Percentiles rank a stretch among this genome's conserved stretches.
phyloP scores from a whole-genome alignment of 1,140 invertebrate genomes.

The Drosophila insularis region DNA sequence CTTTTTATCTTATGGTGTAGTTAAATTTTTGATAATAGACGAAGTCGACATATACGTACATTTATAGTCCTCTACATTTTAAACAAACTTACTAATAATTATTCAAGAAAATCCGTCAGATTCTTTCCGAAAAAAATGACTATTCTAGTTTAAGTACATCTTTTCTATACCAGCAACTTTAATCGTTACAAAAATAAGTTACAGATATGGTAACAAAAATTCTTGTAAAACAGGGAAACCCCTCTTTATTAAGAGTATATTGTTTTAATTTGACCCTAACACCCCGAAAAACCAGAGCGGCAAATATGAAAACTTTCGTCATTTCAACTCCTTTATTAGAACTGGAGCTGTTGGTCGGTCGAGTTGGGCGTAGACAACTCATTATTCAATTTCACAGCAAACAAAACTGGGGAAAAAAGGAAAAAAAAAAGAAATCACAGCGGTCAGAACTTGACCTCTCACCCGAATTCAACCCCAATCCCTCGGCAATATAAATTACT shows the following conservation, averaged over 20 bases:
- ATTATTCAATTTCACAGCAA: constrained; percentile 78
- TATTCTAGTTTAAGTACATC: too few relatives aligned
- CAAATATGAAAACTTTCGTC: constrained; percentile 75
- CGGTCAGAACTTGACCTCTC: constrained; percentile 53
- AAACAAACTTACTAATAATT: too few relatives aligned
- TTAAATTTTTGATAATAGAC: too few relatives aligned
- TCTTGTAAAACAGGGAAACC: too few relatives aligned
- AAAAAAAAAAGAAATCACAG: constrained; percentile 55
- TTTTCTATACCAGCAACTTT: too few relatives aligned
- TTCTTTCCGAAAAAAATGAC: too few relatives aligned
- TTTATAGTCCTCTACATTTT: too few relatives aligned
- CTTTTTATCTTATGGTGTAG: too few relatives aligned
- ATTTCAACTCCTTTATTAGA: constrained; percentile 43
- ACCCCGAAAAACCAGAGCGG: constrained; percentile 42
- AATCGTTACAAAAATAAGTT: too few relatives aligned
- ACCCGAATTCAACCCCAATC: constrained; percentile 16
- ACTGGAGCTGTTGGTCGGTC: background rate
- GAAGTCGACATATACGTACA: too few relatives aligned
- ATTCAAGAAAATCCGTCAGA: too few relatives aligned
- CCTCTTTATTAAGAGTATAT: background rate
- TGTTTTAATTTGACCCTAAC: constrained; percentile 43
- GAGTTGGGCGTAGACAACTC: constrained; percentile 58
- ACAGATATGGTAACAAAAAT: too few relatives aligned
- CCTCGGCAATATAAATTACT: constrained; percentile 67
- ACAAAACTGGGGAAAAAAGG: constrained; percentile 20